Evolutionary conservation across 2,888 invertebrate species (phyloP), one percentile per base, ranked within the genome.

Genomic region (Bhutanitis thaidina): DNA sequence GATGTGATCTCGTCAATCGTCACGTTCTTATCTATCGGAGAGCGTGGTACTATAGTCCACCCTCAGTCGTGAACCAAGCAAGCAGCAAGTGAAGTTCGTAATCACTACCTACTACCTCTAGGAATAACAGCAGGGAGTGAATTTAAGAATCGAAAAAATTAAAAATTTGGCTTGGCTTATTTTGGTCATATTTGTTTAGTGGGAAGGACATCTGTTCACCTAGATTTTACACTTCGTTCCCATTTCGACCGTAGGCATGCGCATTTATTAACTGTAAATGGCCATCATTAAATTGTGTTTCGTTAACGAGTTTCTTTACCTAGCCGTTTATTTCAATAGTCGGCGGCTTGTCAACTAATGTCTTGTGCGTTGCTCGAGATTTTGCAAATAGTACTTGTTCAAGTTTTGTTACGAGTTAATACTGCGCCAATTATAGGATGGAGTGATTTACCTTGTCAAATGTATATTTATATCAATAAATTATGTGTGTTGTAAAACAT

Each of bases 261-360:
- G 46, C 50, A 48, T 48, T 52, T 50, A 49, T 49, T 55, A 50
- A 30, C 51, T 49, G 29, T 53, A 52, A 52, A 53, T 46, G 49
- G 48, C 34, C 32, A 36, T 49, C 48, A 46, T 49, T 55, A 64
- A 65, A 69, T 68, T 66, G 56, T 65, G 66, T 64, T n/a, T n/a
- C n/a, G n/a, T n/a, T n/a, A n/a, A 58, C 51, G 63, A 63, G 57
- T 64, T 58, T 72, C 67, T 65, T 68, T 65, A 67, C 65, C 58
- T 57, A 51, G 60, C 67, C 62, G 69, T 77, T 74, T 68, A 71
- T 78, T 74, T 70, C 66, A 72, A 74, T 77, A 65, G 62, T 57
- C 54, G 66, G 64, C 69, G 57, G 56, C n/a, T 40, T 43, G 43
- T 48, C 67, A 63, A 64, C 62, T 58, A n/a, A 61, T 62, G 54